Evolutionary conservation across 2,113 vertebrate genomes (phyloP).

Genomic region (Rhipidura dahli): DNA sequence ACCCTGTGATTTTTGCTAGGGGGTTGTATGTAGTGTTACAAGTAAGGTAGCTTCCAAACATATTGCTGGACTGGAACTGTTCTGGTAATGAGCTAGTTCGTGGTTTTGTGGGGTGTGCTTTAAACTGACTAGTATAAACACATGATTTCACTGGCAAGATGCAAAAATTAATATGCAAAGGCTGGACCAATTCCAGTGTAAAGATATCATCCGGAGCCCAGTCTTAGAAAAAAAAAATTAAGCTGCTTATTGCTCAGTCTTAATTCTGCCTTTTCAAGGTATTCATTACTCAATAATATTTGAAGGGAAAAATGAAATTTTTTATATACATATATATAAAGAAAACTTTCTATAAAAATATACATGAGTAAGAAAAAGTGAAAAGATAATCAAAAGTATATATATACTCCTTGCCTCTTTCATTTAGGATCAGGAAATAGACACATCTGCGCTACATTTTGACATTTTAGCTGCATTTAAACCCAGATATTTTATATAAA

Average conservation of each 20-base stretch:
- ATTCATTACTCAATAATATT: neutral
- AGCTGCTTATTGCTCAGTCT: neutral
- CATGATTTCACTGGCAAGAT: neutral
- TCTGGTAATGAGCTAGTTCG: neutral
- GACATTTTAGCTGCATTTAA: neutral
- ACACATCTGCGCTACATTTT: neutral
- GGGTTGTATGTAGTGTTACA: accelerated
- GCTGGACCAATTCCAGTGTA: neutral
- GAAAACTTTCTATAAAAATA: neutral
- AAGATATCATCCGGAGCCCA: accelerated
- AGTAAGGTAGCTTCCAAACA: neutral
- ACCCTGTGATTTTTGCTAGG: neutral
- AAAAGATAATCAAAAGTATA: neutral
- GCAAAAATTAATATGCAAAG: neutral
- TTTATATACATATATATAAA: neutral
- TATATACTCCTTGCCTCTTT: neutral
- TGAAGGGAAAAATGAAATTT: neutral
- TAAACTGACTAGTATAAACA: neutral
- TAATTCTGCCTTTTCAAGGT: neutral
- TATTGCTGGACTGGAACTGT: neutral
- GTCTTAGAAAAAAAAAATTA: neutral
- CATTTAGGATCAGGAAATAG: neutral
- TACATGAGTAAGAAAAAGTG: neutral
- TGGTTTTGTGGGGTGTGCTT: neutral
- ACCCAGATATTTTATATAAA: neutral